Evolutionary conservation across 2,888 invertebrate species (phyloP).

Genomic region (Andrena minutula): DNA sequence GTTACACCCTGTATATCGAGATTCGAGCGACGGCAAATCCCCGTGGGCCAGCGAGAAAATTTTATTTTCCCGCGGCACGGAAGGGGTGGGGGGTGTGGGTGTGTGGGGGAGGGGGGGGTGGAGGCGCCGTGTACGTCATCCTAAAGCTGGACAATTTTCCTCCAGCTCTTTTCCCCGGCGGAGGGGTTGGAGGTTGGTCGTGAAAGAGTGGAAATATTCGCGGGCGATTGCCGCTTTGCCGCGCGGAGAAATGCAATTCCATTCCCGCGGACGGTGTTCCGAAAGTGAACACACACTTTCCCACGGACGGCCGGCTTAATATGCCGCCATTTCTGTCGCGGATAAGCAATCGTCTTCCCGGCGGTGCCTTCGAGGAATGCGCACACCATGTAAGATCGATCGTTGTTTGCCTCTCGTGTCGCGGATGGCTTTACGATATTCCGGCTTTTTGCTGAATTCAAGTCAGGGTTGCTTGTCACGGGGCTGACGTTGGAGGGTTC

Average conservation of each 20-base stretch:
- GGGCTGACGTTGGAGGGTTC: no score
- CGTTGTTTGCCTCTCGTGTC: neutral
- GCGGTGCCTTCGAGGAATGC: neutral
- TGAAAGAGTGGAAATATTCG: constrained; percentile 26
- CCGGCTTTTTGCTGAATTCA: no score
- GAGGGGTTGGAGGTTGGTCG: no score
- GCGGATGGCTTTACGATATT: neutral
- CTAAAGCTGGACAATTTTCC: constrained; percentile 47
- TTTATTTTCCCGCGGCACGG: neutral
- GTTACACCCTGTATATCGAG: constrained; percentile 1
- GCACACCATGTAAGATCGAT: neutral
- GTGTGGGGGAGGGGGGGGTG: no score
- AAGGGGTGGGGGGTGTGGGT: neutral
- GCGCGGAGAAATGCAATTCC: constrained; percentile 48
- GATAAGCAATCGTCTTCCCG: no score
- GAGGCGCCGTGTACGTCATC: constrained; percentile 2
- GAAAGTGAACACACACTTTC: constrained; percentile 43
- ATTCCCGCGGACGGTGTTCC: constrained; percentile 43
- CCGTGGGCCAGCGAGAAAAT: constrained; percentile 3
- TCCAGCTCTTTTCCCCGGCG: neutral
- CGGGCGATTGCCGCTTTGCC: constrained; percentile 44
- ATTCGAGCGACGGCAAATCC: constrained; percentile 10
- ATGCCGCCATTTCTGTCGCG: constrained; percentile 27
- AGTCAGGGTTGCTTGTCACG: no score
- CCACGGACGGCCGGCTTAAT: constrained; percentile 35